phyloP scores from a whole-genome alignment of 2,797 vertebrate species.

The Gymnoscopelus microlampas region DNA sequence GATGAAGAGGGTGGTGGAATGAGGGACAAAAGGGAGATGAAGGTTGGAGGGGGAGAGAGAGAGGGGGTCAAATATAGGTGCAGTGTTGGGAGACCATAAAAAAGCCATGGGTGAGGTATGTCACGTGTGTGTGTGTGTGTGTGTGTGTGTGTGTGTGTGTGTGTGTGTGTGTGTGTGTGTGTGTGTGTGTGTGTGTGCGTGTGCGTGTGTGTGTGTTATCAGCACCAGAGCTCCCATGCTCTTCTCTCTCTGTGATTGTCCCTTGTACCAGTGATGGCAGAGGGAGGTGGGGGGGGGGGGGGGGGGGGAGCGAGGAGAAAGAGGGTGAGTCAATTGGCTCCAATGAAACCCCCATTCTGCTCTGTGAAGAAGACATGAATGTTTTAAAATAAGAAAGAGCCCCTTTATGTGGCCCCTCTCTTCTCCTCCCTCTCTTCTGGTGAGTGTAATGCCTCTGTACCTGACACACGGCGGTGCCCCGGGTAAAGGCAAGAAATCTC shows the following conservation, averaged over 20 bases:
- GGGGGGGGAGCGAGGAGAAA: conserved; percentile 5
- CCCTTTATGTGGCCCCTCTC: conserved; percentile 69
- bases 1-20: neutral
- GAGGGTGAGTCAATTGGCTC: conserved; percentile 52
- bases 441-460: conserved; percentile 73
- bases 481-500: conserved; percentile 74
- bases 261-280: conserved; percentile 15
- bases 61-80: too few species aligned
- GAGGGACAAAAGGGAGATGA: neutral
- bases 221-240: neutral
- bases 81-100: too few species aligned
- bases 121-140: too few species aligned
- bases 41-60: conserved; percentile 8
- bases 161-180: too few species aligned
- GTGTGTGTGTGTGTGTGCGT: too few species aligned
- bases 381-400: conserved; percentile 65
- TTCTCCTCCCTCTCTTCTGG: conserved; percentile 59
- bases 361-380: conserved; percentile 68
- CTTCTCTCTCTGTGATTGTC: conserved; percentile 33
- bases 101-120: too few species aligned
- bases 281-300: conserved; percentile 12
- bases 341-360: conserved; percentile 40
- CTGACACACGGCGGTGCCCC: conserved; percentile 67
- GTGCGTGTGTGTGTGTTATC: too few species aligned
- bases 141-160: too few species aligned